Evolutionary conservation across 2,888 invertebrate species (phyloP).

Genomic region (Sipha maydis): DNA sequence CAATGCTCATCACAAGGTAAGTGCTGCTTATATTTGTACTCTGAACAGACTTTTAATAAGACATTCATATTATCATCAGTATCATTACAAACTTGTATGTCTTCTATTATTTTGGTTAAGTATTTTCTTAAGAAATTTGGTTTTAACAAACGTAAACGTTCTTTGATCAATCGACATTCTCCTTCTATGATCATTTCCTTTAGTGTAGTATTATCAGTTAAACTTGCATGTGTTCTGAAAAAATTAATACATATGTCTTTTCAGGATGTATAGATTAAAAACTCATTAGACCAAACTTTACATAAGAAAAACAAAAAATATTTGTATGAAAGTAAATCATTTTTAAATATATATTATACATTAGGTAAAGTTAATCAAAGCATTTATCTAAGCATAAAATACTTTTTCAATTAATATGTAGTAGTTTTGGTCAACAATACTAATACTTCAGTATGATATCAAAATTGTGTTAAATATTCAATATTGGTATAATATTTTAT

Average conservation of each 20-base stretch:
- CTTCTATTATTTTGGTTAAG: constrained; percentile 41
- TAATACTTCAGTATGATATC: too few species aligned
- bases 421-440: too few species aligned
- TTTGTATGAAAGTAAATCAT: too few species aligned
- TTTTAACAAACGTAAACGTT: constrained; percentile 42
- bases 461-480: too few species aligned
- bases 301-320: too few species aligned
- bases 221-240: constrained; percentile 48
- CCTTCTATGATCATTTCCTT: constrained; percentile 33
- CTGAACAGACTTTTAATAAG: constrained; percentile 32
- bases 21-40: constrained; percentile 46
- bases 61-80: constrained; percentile 39
- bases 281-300: too few species aligned
- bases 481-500: too few species aligned
- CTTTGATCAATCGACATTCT: constrained; percentile 41
- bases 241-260: not conserved
- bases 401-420: too few species aligned
- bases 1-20: constrained; percentile 35
- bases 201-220: constrained; percentile 22
- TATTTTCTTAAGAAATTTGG: constrained; percentile 38
- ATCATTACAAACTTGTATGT: constrained; percentile 19
- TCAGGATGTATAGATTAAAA: too few species aligned
- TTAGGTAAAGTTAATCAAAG: too few species aligned
- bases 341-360: too few species aligned
- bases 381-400: too few species aligned